Base-by-base conservation (phyloP, 1,140 invertebrate species). In the Orius laevigatus region DNA sequence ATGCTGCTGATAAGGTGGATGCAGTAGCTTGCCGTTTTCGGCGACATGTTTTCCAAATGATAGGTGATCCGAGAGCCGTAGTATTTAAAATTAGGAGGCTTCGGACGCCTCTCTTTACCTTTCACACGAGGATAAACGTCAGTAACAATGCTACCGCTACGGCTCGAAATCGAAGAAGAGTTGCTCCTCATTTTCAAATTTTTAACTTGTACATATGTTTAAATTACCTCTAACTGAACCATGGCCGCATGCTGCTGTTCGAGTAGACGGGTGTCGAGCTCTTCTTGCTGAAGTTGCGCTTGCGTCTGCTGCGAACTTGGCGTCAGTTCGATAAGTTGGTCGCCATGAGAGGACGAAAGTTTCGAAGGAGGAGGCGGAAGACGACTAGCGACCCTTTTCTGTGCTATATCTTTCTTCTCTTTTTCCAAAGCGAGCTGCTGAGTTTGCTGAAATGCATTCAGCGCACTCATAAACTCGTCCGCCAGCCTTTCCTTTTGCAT, bases 241-340 rank as follows among this genome's bases (percentile, higher is more conserved):
- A 92, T 89, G 53, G 89, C 83, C 57, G 82, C 73, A 71, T 97
- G 90, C 58, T 92, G 78, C 62, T 95, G 87, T 60, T 88, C 79
- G 1, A 96, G 67, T 55, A 83, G 74, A 56, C 84, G 72, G 40
- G 96, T 63, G 64, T 94, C 84, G 31, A 79, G 70, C 60, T 94
- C 87, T 53, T 88, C 82, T 59, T 90, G 81, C 64, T 88, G 82
- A 40, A 86, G 57, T 60, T 82, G 78, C 48, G 70, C 67, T 57
- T 73, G 72, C 50, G 66, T 69, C 46, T 69, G 67, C 53, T 50
- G 32, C 15, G 25, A 46, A 57, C 65, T 68, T 46, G 78, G 75
- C 59, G 74, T 74, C 44, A 79, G 61, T 57, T 82, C 79, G 53
- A 81, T 77, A 44, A 81, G 60, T 34, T 73, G 73, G 16, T 59